phyloP scores from a whole-genome alignment of 2,888 invertebrate genomes.

The Drosophila yooni region DNA sequence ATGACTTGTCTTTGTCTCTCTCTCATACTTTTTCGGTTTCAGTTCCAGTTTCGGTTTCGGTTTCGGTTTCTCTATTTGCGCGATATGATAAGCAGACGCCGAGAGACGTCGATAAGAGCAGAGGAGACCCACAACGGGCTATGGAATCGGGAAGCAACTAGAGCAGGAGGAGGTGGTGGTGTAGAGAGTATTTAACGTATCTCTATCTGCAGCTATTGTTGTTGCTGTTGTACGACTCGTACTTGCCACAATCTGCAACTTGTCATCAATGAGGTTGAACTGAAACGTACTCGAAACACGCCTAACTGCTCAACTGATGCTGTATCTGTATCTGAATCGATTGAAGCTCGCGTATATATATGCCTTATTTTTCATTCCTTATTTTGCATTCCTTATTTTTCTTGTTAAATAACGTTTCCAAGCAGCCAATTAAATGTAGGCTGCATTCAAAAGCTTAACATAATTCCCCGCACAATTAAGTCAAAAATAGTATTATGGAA shows the following conservation, averaged over 20 bases:
- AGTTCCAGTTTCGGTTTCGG: background rate
- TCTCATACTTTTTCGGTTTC: constrained; percentile 1
- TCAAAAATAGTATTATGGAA: background rate
- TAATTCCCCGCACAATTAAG: background rate
- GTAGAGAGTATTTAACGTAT: constrained; percentile 7
- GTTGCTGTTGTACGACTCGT: background rate
- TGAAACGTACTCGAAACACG: constrained; percentile 6
- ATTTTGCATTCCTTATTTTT: background rate
- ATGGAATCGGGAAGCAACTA: background rate
- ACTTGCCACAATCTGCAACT: constrained; percentile 37
- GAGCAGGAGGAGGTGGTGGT: background rate
- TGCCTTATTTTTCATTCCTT: background rate
- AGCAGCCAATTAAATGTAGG: background rate
- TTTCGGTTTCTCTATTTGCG: background rate
- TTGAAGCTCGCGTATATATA: background rate
- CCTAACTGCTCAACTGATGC: background rate
- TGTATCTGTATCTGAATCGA: background rate
- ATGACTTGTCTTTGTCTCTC: constrained; percentile 11
- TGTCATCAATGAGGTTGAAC: constrained; percentile 39
- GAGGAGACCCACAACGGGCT: background rate
- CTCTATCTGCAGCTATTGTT: constrained; percentile 29
- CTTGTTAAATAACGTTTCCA: background rate
- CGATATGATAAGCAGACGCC: constrained; percentile 33
- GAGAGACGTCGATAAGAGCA: constrained; percentile 16
- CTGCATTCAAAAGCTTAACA: background rate